These are phyloP conservation scores for Archips xylosteana DNA, from an alignment of 2,888 invertebrate genomes.

Conservation along the genomic window DNA sequence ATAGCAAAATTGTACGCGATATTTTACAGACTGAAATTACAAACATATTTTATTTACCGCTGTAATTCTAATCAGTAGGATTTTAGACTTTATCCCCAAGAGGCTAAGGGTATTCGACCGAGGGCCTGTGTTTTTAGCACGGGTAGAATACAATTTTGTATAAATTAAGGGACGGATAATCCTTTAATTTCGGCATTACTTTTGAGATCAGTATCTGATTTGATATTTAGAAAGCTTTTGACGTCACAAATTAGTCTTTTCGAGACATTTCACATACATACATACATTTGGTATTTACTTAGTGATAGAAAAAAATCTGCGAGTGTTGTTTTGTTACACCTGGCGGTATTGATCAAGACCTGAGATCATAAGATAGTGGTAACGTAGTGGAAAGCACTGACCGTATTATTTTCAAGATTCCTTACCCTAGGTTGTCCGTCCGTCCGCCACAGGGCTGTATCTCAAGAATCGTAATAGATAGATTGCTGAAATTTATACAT, in stretches of 20 bases:
- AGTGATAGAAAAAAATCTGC: too few relatives aligned
- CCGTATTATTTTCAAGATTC: too few relatives aligned
- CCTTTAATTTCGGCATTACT: constrained; percentile 18
- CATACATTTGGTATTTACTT: too few relatives aligned
- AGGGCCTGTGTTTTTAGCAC: background rate
- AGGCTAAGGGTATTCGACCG: background rate
- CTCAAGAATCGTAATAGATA: too few relatives aligned
- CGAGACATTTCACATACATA: too few relatives aligned
- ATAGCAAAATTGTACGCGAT: background rate
- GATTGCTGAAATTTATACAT: too few relatives aligned
- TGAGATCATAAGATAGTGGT: too few relatives aligned
- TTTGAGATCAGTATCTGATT: constrained; percentile 18
- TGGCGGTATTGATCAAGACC: too few relatives aligned
- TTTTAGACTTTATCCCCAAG: background rate
- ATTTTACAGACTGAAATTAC: background rate
- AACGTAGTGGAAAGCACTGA: too few relatives aligned
- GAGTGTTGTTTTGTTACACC: too few relatives aligned
- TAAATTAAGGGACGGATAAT: constrained; percentile 8
- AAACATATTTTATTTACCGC: background rate
- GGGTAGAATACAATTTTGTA: background rate
- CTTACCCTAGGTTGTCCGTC: too few relatives aligned
- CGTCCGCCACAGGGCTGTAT: too few relatives aligned
- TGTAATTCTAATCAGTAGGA: background rate
- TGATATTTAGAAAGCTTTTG: background rate
- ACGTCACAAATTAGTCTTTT: background rate